Evolutionary conservation across 2,888 invertebrate genomes (phyloP).

Genomic region (Idaea biselata): DNA sequence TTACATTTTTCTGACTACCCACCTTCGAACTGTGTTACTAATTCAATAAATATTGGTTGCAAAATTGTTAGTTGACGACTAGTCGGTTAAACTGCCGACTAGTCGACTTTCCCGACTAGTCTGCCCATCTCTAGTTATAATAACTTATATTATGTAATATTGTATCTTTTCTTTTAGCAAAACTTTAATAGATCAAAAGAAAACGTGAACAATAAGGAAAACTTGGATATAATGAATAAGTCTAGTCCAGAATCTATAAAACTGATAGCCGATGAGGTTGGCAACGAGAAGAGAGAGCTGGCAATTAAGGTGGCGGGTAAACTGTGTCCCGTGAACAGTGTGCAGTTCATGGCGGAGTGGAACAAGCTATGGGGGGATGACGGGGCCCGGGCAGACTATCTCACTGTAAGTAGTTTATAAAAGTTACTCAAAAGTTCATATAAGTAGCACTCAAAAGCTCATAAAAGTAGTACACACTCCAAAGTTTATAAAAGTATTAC

Average conservation of each 20-base stretch:
- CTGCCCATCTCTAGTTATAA: too few relatives aligned
- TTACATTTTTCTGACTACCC: too few relatives aligned
- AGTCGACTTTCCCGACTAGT: too few relatives aligned
- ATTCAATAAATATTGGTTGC: too few relatives aligned
- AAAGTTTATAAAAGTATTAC: too few relatives aligned
- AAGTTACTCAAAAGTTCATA: neutral
- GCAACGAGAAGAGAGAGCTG: slow-evolving; percentile 37
- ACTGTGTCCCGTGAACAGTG: slow-evolving; percentile 80
- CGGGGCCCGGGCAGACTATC: slow-evolving; percentile 79
- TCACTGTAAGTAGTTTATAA: slow-evolving; percentile 74
- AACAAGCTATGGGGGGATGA: slow-evolving; percentile 72
- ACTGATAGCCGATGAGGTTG: slow-evolving; percentile 37
- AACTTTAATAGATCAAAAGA: too few relatives aligned
- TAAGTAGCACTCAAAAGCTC: neutral
- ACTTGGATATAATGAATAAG: slow-evolving; percentile 8
- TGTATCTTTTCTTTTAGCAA: neutral
- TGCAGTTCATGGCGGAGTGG: slow-evolving; percentile 85
- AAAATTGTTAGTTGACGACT: too few relatives aligned
- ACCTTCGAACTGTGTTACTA: too few relatives aligned
- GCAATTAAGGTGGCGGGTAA: slow-evolving; percentile 33
- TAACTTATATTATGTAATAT: too few relatives aligned
- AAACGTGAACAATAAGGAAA: slow-evolving; percentile 16
- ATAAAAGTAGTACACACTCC: too few relatives aligned
- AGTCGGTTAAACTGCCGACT: too few relatives aligned
- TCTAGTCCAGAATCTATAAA: slow-evolving; percentile 51